Evolutionary conservation across 2,888 invertebrate genomes (phyloP).

Genomic region (Tachina fera): DNA sequence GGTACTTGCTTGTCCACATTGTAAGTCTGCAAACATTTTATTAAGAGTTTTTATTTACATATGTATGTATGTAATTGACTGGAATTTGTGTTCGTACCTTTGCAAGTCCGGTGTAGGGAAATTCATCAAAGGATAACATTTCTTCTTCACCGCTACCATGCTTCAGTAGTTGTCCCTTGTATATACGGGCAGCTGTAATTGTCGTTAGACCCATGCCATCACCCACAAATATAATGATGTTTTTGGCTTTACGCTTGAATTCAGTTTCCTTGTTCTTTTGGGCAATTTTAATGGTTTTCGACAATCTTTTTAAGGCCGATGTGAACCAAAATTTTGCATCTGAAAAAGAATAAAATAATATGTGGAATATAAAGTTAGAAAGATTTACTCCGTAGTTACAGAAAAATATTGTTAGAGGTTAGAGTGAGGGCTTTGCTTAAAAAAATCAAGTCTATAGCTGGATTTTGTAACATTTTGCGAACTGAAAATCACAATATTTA

Average conservation of each 20-base stretch:
- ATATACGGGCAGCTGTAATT: slow-evolving; percentile 86
- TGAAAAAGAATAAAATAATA: slow-evolving; percentile 59
- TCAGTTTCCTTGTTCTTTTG: slow-evolving; percentile 79
- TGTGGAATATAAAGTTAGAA: neutral
- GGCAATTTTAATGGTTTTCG: slow-evolving; percentile 82
- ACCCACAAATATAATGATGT: slow-evolving; percentile 87
- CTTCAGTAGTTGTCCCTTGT: slow-evolving; percentile 84
- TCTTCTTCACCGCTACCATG: slow-evolving; percentile 85
- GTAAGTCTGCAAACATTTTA: slow-evolving; percentile 84
- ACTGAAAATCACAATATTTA: no score
- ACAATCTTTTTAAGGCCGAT: slow-evolving; percentile 77
- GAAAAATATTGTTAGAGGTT: no score
- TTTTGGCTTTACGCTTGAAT: slow-evolving; percentile 84
- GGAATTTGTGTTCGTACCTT: slow-evolving; percentile 83
- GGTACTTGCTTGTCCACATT: slow-evolving; percentile 88
- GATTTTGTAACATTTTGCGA: no score
- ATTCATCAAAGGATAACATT: slow-evolving; percentile 85
- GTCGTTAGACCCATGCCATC: slow-evolving; percentile 88
- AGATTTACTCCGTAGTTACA: neutral
- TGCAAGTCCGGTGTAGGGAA: slow-evolving; percentile 85
- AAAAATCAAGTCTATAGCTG: no score
- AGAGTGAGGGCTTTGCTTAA: no score
- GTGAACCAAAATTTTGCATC: slow-evolving; percentile 80
- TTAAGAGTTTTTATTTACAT: neutral
- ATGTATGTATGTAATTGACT: neutral